Conservation (phyloP, 2,888 invertebrate species). For the Brachyptera risi region DNA sequence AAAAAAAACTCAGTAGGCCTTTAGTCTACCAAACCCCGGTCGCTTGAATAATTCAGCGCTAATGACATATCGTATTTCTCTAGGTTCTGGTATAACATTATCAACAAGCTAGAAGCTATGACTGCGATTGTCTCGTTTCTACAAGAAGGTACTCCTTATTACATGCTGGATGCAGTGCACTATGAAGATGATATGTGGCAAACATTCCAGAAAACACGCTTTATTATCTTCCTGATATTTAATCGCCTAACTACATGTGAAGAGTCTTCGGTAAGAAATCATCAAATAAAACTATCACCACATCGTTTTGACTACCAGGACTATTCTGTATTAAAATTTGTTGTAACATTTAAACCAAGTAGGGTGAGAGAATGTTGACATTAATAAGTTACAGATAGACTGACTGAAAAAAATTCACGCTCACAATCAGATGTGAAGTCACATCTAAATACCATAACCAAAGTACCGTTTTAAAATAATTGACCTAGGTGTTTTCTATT, state of each 20-base stretch:
- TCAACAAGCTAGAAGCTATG: conserved; percentile 61
- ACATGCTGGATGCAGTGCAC: conserved; percentile 49
- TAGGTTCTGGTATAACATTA: conserved; percentile 69
- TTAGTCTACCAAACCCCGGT: too few relatives aligned
- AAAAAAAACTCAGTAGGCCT: too few relatives aligned
- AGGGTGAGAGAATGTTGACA: too few relatives aligned
- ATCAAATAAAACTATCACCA: not conserved
- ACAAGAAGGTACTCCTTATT: conserved; percentile 67
- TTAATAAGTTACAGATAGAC: too few relatives aligned
- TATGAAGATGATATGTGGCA: conserved; percentile 48
- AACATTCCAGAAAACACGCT: conserved; percentile 54
- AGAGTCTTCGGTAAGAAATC: conserved; percentile 60
- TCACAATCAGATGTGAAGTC: too few relatives aligned
- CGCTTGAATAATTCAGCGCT: not conserved
- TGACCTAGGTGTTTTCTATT: too few relatives aligned
- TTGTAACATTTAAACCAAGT: too few relatives aligned
- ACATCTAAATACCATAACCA: too few relatives aligned
- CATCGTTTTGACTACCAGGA: too few relatives aligned
- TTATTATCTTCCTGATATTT: conserved; percentile 62
- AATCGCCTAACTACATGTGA: conserved; percentile 74
- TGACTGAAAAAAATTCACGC: too few relatives aligned
- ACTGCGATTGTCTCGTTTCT: conserved; percentile 66
- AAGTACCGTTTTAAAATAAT: too few relatives aligned
- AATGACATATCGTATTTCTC: not conserved
- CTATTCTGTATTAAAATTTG: too few relatives aligned